These are phyloP conservation scores for Sebastes vulpes DNA, from an alignment of 2,797 vertebrate genomes.

Conservation along the genomic window DNA sequence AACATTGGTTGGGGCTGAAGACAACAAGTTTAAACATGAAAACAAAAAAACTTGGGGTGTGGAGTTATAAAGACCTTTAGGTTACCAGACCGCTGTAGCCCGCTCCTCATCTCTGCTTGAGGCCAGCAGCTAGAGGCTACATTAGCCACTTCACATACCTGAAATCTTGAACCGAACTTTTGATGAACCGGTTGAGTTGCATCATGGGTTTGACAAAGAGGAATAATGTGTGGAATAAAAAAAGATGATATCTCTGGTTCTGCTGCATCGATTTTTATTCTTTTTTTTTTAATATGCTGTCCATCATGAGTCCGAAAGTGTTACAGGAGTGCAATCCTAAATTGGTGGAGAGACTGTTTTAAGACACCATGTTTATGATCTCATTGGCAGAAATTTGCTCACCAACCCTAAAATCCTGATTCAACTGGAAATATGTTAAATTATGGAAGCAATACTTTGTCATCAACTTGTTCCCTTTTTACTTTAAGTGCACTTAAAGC, in stretches of 20 bases:
- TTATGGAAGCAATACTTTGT: not conserved
- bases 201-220: not conserved
- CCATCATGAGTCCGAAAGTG: not conserved
- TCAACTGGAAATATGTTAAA: conserved; percentile 10
- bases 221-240: not conserved
- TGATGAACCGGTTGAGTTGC: not conserved
- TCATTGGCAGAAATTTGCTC: not conserved
- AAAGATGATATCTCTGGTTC: not conserved
- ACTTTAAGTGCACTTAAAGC: conserved; percentile 40
- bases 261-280: not conserved
- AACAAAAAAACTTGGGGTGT: not conserved
- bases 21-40: not conserved
- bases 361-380: not conserved
- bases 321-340: not conserved
- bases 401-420: not conserved
- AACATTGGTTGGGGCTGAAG: not conserved
- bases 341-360: not conserved
- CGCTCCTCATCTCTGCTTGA: not conserved
- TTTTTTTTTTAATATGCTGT: not conserved
- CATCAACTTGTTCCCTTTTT: not conserved
- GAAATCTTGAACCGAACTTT: not conserved
- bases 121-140: too few species aligned
- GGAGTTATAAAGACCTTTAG: not conserved
- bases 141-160: not conserved
- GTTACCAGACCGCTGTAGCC: not conserved